phyloP scores from a whole-genome alignment of 2,888 invertebrate species.

The Phortica magna region DNA sequence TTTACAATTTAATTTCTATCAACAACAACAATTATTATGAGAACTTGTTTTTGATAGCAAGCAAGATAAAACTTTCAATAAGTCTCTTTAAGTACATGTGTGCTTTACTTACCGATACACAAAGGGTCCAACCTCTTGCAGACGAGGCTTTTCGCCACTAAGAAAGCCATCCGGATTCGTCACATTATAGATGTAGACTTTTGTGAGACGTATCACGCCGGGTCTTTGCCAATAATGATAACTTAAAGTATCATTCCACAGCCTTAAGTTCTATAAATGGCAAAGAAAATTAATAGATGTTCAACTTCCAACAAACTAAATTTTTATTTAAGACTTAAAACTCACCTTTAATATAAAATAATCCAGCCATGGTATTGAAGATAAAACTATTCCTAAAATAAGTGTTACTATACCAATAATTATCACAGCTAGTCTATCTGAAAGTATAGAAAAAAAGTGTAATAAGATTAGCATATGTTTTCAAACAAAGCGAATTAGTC shows the following conservation, averaged over 20 bases:
- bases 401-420: conserved; percentile 89
- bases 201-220: conserved; percentile 89
- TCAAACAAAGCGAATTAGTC: not conserved
- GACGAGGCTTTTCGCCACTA: conserved; percentile 87
- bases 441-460: conserved; percentile 71
- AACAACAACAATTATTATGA: too few species aligned
- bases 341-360: conserved; percentile 90
- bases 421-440: conserved; percentile 90
- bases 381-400: conserved; percentile 87
- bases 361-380: conserved; percentile 92
- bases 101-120: conserved; percentile 85
- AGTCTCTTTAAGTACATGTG: not conserved
- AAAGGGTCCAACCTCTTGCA: conserved; percentile 91
- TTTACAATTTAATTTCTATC: too few species aligned
- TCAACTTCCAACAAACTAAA: not conserved
- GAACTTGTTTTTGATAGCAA: not conserved
- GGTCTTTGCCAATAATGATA: conserved; percentile 94
- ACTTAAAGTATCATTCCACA: conserved; percentile 91
- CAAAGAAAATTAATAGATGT: not conserved
- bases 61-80: not conserved
- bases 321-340: not conserved
- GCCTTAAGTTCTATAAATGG: conserved; percentile 85
- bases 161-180: conserved; percentile 91
- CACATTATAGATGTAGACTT: conserved; percentile 93
- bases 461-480: not conserved